A percentile compares a stretch with the other conserved stretches of the same genome.
phyloP scores from a whole-genome alignment of 1,140 invertebrate genomes.

The Caerostris extrusa region DNA sequence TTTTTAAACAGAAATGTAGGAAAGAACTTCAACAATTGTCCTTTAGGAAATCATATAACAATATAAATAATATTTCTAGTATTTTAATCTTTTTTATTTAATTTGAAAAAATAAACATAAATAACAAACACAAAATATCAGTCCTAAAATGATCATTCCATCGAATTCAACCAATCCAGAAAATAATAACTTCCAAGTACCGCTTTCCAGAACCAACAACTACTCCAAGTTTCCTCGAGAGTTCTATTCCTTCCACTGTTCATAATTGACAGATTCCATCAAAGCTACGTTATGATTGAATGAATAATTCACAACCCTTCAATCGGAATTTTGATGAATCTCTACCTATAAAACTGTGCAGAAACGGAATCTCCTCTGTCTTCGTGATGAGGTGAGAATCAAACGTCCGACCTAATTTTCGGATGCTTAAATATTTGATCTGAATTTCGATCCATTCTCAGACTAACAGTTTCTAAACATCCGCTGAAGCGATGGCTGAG shows the following conservation, averaged over 20 bases:
- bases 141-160: no score
- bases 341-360: background rate
- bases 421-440: slow-evolving; percentile 1
- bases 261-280: slow-evolving; percentile 27
- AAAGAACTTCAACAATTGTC: no score
- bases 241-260: background rate
- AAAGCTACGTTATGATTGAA: slow-evolving; percentile 28
- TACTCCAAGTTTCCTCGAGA: background rate
- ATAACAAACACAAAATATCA: no score
- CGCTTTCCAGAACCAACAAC: background rate
- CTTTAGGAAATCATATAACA: no score
- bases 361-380: slow-evolving; percentile 13
- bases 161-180: no score
- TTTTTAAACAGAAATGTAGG: no score
- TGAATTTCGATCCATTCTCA: slow-evolving; percentile 6
- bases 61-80: no score
- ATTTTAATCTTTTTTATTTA: no score
- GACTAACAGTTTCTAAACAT: slow-evolving; percentile 1
- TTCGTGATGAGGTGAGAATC: background rate
- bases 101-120: no score
- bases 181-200: no score
- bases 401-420: slow-evolving; percentile 34
- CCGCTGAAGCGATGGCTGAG: background rate
- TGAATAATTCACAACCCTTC: slow-evolving; percentile 33
- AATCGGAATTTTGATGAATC: slow-evolving; percentile 36